These are phyloP conservation scores for Andrena hattorfiana DNA, from an alignment of 2,888 invertebrate species.

Conservation along the genomic window DNA sequence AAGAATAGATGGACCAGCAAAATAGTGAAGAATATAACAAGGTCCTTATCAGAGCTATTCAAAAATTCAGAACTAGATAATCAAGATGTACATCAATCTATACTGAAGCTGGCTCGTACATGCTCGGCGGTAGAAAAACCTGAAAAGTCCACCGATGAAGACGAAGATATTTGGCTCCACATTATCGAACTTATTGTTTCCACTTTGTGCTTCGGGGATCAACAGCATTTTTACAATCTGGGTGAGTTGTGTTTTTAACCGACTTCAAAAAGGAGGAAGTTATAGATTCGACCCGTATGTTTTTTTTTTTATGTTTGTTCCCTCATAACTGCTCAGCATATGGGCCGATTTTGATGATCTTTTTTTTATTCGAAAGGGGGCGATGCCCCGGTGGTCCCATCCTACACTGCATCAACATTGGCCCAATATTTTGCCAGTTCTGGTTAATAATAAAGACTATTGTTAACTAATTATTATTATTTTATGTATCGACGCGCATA, in stretches of 20 bases:
- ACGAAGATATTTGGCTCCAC: slow-evolving; percentile 83
- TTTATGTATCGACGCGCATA: too few species aligned
- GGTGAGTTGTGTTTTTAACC: slow-evolving; percentile 83
- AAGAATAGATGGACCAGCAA: slow-evolving; percentile 75
- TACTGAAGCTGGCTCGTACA: slow-evolving; percentile 79
- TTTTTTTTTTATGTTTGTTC: too few species aligned
- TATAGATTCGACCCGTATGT: too few species aligned
- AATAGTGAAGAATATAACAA: slow-evolving; percentile 79
- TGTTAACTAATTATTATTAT: too few species aligned
- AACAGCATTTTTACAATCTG: slow-evolving; percentile 87
- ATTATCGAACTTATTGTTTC: slow-evolving; percentile 85
- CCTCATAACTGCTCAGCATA: too few species aligned
- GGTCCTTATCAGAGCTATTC: slow-evolving; percentile 78
- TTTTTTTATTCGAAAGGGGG: too few species aligned
- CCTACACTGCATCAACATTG: too few species aligned
- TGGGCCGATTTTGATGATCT: too few species aligned
- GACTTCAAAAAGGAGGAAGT: too few species aligned
- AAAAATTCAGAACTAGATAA: slow-evolving; percentile 75
- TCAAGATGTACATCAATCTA: slow-evolving; percentile 80
- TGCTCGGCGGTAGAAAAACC: slow-evolving; percentile 75
- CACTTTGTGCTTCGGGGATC: slow-evolving; percentile 86
- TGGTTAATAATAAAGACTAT: too few species aligned
- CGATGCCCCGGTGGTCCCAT: too few species aligned
- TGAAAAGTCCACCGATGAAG: slow-evolving; percentile 47
- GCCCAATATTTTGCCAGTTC: too few species aligned